Conservation (phyloP, 2,888 invertebrate genomes). For the Phrixothrix hirtus region DNA sequence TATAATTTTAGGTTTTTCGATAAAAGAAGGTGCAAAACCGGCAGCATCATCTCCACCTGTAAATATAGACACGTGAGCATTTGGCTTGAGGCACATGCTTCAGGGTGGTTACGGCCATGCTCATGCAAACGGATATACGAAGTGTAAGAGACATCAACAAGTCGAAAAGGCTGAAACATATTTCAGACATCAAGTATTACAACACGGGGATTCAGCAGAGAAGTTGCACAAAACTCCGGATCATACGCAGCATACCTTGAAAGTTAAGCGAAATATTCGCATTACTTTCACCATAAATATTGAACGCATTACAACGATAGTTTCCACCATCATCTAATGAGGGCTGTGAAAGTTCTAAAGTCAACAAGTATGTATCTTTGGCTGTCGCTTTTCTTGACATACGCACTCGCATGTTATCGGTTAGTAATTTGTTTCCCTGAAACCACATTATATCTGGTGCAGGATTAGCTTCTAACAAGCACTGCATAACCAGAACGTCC, state of each 20-base stretch:
- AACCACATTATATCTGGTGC: conserved; percentile 95
- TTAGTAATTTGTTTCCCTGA: conserved; percentile 83
- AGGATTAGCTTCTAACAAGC: conserved; percentile 92
- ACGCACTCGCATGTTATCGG: conserved; percentile 83
- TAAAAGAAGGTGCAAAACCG: conserved; percentile 94
- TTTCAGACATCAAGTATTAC: conserved; percentile 30
- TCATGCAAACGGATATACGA: conserved; percentile 50
- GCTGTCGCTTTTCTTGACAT: conserved; percentile 88
- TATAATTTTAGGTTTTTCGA: conserved; percentile 98
- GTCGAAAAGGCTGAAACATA: conserved; percentile 33
- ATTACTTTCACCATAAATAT: conserved; percentile 98
- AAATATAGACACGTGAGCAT: conserved; percentile 48
- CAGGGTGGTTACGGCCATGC: conserved; percentile 50
- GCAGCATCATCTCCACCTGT: conserved; percentile 89
- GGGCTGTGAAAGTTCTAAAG: conserved; percentile 93
- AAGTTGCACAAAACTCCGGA: conserved; percentile 28
- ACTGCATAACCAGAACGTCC: conserved; percentile 92
- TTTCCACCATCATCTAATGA: conserved; percentile 96
- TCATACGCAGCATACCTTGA: conserved; percentile 75
- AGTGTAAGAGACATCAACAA: conserved; percentile 28
- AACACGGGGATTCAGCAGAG: conserved; percentile 30
- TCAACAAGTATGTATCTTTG: conserved; percentile 89
- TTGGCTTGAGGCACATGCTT: conserved; percentile 41
- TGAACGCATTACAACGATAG: conserved; percentile 98
- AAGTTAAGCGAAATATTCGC: conserved; percentile 99